A percentile compares a stretch with the other conserved stretches of the same genome.
Evolutionary conservation across 2,888 invertebrate genomes (phyloP).

Genomic region (Drosophila barbarae): DNA sequence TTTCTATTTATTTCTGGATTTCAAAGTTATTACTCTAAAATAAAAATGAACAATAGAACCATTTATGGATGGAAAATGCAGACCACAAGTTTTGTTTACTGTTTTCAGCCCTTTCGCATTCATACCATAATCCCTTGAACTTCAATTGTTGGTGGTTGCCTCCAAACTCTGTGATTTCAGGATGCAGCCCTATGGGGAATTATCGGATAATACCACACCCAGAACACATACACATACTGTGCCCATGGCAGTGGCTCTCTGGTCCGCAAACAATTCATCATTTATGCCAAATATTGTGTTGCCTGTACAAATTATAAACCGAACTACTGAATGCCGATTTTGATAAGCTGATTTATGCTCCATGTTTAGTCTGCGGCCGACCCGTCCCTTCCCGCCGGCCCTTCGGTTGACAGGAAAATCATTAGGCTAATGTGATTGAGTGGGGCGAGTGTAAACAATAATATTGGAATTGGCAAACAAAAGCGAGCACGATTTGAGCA

Average conservation of each 20-base stretch:
- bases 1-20: fast-evolving
- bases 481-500: conserved; percentile 26
- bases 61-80: neutral
- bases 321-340: conserved; percentile 43
- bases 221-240: neutral
- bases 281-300: conserved; percentile 36
- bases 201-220: conserved; percentile 35
- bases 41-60: neutral
- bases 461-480: conserved; percentile 41
- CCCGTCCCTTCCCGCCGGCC: conserved; percentile 1
- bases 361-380: conserved; percentile 42
- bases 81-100: no score
- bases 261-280: conserved; percentile 43
- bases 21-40: no score
- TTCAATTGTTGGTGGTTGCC: neutral
- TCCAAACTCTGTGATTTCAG: neutral
- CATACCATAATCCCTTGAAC: conserved; percentile 8
- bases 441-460: conserved; percentile 50
- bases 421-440: conserved; percentile 64
- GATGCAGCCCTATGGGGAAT: conserved; percentile 18
- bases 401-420: conserved; percentile 57
- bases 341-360: conserved; percentile 62
- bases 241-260: neutral
- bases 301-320: conserved; percentile 44
- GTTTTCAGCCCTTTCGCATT: neutral